Evolutionary conservation across 2,888 invertebrate genomes (phyloP), one percentile per base, ranked within the genome.

Genomic region (Tyria jacobaeae): DNA sequence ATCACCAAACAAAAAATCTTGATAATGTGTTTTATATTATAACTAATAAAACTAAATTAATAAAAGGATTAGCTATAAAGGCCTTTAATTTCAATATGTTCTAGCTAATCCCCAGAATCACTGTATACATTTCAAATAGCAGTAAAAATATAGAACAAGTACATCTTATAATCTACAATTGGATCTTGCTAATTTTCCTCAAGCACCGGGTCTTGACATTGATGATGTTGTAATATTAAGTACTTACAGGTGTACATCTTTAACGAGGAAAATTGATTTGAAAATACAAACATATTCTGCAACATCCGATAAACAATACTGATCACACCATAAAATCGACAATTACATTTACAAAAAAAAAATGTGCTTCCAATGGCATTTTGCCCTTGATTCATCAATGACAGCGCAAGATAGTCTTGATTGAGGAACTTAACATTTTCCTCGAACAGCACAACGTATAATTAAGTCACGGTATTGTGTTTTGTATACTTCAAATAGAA

Each of bases 381-480:
- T 37, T 37, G 39, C 14, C n/a, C 39, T 39, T 39, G 15, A 39
- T 6, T 15, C n/a, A 7, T 41, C 17, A 41, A 7, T 17, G 17
- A 41, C 3, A 31, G 27, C 27, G 27, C 27, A 31, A 31, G 27
- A 31, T 7, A 31, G 6, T 31, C 27, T 31, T 31, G 27, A 31
- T 31, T 31, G 27, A 53, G 4, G 25, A 14, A 27, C 25, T 41
- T 27, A 3, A 15, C 17, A 41, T 41, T 54, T 27, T 54, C 54
- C 27, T 54, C 39, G 27, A 41, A 27, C 27, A 54, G 17, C 41
- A 27, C 27, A 27, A 54, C 9, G 52, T 52, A 15, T 31, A 27
- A 39, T 24, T 15, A 27, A 17, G 37, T 14, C 27, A 17, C 5
- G 17, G 39, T 27, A 2, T 17, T 41, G 27, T 31, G 1, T 31